These are phyloP conservation scores for Megaceryle alcyon DNA, from an alignment of 2,797 vertebrate species.

Conservation along the genomic window DNA sequence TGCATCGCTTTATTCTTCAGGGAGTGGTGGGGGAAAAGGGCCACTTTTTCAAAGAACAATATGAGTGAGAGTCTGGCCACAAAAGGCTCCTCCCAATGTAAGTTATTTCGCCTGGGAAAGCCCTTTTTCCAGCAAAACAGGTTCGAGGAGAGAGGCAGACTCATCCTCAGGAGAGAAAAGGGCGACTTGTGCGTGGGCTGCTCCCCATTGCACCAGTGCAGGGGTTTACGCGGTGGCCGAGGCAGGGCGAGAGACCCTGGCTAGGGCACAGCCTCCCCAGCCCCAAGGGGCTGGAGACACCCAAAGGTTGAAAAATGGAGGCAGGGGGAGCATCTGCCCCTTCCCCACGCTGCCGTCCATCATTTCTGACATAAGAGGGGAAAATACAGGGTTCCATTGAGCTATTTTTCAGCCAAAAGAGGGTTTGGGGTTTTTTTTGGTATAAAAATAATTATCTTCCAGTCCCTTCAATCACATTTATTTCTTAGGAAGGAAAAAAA, in stretches of 20 bases:
- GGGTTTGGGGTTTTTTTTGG: not conserved
- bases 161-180: not conserved
- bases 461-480: not conserved
- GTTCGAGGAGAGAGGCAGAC: not conserved
- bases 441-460: not conserved
- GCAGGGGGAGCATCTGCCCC: not conserved
- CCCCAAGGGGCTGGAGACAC: not conserved
- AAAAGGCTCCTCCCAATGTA: not conserved
- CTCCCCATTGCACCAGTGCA: rapidly evolving
- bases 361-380: not conserved
- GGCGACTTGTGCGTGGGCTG: not conserved
- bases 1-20: not conserved
- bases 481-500: not conserved
- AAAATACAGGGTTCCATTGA: rapidly evolving
- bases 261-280: not conserved
- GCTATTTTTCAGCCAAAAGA: not conserved
- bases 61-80: not conserved
- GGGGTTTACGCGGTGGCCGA: not conserved
- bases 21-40: not conserved
- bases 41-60: not conserved
- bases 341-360: rapidly evolving
- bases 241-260: rapidly evolving
- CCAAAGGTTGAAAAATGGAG: not conserved
- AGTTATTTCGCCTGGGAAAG: not conserved
- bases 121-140: not conserved